Evolutionary conservation across 2,797 vertebrate species (phyloP).

Genomic region (Urocyon cinereoargenteus): DNA sequence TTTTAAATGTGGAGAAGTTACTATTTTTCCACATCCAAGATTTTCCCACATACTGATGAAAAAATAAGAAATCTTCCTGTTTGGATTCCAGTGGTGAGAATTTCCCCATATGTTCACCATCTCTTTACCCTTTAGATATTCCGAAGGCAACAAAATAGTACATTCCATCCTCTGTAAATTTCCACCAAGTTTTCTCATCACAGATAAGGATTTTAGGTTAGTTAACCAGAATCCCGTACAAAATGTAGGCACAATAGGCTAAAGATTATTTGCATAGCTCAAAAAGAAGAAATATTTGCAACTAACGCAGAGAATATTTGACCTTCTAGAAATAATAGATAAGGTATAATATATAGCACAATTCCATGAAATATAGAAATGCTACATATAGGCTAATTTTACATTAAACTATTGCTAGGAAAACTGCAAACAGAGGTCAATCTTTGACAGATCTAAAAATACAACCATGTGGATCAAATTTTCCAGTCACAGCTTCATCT

Average conservation of each 20-base stretch:
- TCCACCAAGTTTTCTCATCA: constrained; percentile 51
- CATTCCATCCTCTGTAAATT: constrained; percentile 36
- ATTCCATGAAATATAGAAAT: constrained; percentile 44
- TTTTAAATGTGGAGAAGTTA: constrained; percentile 63
- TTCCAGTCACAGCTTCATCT: constrained; percentile 77
- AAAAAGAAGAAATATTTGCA: constrained; percentile 36
- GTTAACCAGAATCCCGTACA: neutral
- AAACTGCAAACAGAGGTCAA: constrained; percentile 71
- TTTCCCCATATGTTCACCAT: constrained; percentile 69
- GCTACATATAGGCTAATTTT: constrained; percentile 52
- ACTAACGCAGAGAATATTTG: neutral
- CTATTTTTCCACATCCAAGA: constrained; percentile 65
- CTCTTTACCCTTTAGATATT: constrained; percentile 58
- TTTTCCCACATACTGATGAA: constrained; percentile 64
- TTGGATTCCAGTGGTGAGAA: constrained; percentile 64
- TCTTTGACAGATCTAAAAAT: constrained; percentile 76
- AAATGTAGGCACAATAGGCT: neutral
- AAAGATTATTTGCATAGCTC: neutral
- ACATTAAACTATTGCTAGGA: constrained; percentile 66
- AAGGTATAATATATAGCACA: neutral
- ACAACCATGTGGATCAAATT: constrained; percentile 69
- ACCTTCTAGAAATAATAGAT: constrained; percentile 7
- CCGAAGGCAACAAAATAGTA: constrained; percentile 51
- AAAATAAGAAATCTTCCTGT: constrained; percentile 59
- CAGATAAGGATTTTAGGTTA: neutral